Percentiles rank a stretch among this genome's conserved stretches.
phyloP scores from a whole-genome alignment of 2,888 invertebrate genomes.

The Agonopterix arenella region DNA sequence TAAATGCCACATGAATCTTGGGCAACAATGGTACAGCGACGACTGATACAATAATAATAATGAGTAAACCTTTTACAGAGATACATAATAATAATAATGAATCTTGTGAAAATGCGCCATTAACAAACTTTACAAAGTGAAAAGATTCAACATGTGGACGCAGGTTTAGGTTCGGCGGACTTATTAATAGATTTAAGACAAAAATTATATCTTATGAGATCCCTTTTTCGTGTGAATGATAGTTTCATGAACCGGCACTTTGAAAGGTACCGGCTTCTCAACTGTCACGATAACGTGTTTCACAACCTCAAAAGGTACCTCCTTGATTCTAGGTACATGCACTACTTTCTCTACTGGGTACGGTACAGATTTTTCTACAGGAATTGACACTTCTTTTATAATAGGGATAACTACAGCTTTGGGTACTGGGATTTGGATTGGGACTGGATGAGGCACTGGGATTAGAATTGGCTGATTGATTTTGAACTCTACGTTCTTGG shows the following conservation, averaged over 20 bases:
- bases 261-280: conserved; percentile 82
- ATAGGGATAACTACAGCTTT: conserved; percentile 83
- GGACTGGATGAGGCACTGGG: conserved; percentile 80
- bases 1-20: too few relatives aligned
- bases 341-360: conserved; percentile 82
- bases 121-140: too few relatives aligned
- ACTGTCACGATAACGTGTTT: conserved; percentile 83
- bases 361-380: conserved; percentile 84
- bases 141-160: too few relatives aligned
- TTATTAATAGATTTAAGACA: neutral
- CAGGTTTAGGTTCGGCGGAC: too few relatives aligned
- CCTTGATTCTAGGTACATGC: conserved; percentile 81
- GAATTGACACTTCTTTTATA: conserved; percentile 81
- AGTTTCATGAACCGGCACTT: conserved; percentile 83
- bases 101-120: too few relatives aligned
- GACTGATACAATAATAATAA: too few relatives aligned
- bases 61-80: too few relatives aligned
- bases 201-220: conserved; percentile 50
- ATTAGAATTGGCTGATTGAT: conserved; percentile 75
- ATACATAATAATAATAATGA: too few relatives aligned
- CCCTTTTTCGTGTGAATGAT: conserved; percentile 83
- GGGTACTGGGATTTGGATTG: conserved; percentile 81
- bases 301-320: conserved; percentile 81
- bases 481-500: conserved; percentile 78
- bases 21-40: too few relatives aligned